A percentile compares a stretch with the other conserved stretches of the same genome.
phyloP scores from a whole-genome alignment of 2,888 invertebrate genomes.

The Netelia fuscicornis region DNA sequence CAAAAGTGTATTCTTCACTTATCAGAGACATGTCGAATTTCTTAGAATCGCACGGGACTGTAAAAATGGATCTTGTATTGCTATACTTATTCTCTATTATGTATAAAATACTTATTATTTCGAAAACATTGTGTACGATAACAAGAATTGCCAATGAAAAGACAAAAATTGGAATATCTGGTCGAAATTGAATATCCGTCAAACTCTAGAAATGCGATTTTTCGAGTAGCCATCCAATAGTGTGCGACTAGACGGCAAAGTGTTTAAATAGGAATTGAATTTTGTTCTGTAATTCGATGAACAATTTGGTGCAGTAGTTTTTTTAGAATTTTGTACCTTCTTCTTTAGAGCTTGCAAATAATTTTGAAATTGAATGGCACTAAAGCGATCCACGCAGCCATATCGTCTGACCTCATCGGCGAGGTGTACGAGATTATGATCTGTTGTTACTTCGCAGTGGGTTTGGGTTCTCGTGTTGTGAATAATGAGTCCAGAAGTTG shows the following conservation, averaged over 20 bases:
- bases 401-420: slow-evolving; percentile 54
- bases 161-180: slow-evolving; percentile 58
- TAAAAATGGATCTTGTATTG: slow-evolving; percentile 47
- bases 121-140: slow-evolving; percentile 41
- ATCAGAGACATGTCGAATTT: slow-evolving; percentile 39
- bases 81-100: slow-evolving; percentile 40
- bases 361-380: slow-evolving; percentile 63
- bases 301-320: slow-evolving; percentile 68
- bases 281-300: slow-evolving; percentile 64
- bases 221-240: slow-evolving; percentile 16
- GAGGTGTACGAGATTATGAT: slow-evolving; percentile 58
- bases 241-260: slow-evolving; percentile 38
- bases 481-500: no score
- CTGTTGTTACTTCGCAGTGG: no score
- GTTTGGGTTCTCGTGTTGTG: no score
- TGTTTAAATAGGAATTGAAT: slow-evolving; percentile 50
- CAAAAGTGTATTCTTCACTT: slow-evolving; percentile 25
- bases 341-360: slow-evolving; percentile 51
- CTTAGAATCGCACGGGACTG: slow-evolving; percentile 56
- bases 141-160: slow-evolving; percentile 50
- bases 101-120: slow-evolving; percentile 10
- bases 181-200: slow-evolving; percentile 57
- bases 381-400: slow-evolving; percentile 61
- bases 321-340: slow-evolving; percentile 64
- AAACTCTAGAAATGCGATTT: slow-evolving; percentile 47